Evolutionary conservation across 2,888 invertebrate species (phyloP), one percentile per base, ranked within the genome.

Genomic region (Ptychoptera contaminata): DNA sequence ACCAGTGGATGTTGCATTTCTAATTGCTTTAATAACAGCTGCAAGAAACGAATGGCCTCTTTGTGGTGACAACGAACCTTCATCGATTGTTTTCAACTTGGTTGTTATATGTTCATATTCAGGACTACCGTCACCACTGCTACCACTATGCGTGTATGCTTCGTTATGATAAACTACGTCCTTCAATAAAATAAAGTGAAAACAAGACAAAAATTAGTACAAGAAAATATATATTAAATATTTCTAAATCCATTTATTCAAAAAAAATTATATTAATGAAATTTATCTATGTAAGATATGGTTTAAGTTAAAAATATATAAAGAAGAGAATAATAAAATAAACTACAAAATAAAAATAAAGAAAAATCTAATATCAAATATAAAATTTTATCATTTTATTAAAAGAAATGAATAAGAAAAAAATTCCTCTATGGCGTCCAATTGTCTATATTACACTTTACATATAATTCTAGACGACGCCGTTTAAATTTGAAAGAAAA

Each of bases 91-190:
- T 38, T 37, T 16, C 8, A 2, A 23, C 12, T 31, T 1, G 55
- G 37, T 39, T 37, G 44, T 39, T 37, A 46, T 46, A 16, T 45
- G 49, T 47, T 69, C 69, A 36, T 66, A 67, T 31, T 75, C 75
- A 1, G 81, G 80, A 37, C 78, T 77, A 9, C 76, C 72, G 34
- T 81, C 79, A 44, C 76, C 71, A 54, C 79, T 76, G 57, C 80
- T 78, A 60, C 79, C 77, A 58, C 79, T 82, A 55, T 76, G 76
- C 55, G 79, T 78, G 60, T 77, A 82, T 0, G 76, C 79, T 60
- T 85, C 85, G 55, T 83, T 84, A 58, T 84, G 82, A 61, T 77
- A 85, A 53, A 84, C 78, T 46, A 77, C 77, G 56, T 84, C 79
- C 79, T 79, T 53, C 49, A 60, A 60, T 51, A 48, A 30, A 37